Base-by-base conservation (phyloP, 2,797 vertebrate genomes). In the Cyprinella venusta region DNA sequence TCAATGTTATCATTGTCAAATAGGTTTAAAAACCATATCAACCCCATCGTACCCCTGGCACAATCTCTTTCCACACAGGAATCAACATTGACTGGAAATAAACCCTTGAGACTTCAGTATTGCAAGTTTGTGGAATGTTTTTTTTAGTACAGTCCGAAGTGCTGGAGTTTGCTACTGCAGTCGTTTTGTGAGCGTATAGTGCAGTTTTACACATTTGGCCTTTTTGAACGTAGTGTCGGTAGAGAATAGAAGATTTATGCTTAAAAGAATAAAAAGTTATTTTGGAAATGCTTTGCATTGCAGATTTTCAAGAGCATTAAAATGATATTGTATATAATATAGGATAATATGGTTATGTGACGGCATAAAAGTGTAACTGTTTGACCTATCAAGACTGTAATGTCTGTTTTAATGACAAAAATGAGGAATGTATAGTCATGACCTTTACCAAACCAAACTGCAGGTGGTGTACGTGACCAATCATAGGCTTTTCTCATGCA, bases 21-120 rank as follows among this genome's bases (percentile, higher is more conserved):
- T 13, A 59, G 16, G 38, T 38, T 42, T 30, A 65, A 21, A 26
- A 8, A 13, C 50, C 50, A 50, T 71, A 59, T 77, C 50, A n/a
- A 42, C 19, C 7, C 9, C 59, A 61, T 56, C 6, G 1, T 21
- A 68, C 8, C 26, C 38, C 45, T 72, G 30, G 33, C 36, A 18
- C 48, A 59, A 56, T 69, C 50, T 33, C 18, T 56, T 75, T 61
- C n/a, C 33, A 74, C 7, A 18, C 19, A 24, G 24, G 3, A 76
- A 33, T 77, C 16, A 36, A 77, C 10, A 21, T 61, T 65, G 68
- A 74, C 65, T 81, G 86, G 65, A 87, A 89, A 89, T 89, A 87
- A 89, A 89, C 78, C 77, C 36, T 59, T 77, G 42, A 69, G 64
- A 50, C 54, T 52, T 85, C 67, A 84, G 40, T 68, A 63, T 36